Percentiles rank a stretch among this genome's conserved stretches.
phyloP scores from a whole-genome alignment of 2,113 vertebrate species.

The Pterocles orientalis region DNA sequence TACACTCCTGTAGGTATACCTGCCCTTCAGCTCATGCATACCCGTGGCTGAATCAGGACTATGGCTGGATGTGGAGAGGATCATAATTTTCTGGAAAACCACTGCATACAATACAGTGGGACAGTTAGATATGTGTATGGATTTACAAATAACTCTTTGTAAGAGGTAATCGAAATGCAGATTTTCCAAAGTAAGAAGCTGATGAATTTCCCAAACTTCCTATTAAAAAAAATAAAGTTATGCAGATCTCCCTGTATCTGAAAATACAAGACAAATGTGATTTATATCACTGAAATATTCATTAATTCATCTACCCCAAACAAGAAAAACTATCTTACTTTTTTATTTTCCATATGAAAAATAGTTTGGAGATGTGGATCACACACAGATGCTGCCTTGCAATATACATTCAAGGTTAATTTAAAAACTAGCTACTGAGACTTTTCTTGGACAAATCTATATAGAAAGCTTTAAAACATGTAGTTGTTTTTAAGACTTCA shows the following conservation, averaged over 20 bases:
- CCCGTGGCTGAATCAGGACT: neutral
- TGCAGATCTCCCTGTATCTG: neutral
- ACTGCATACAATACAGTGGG: neutral
- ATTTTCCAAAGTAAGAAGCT: neutral
- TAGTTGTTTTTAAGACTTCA: neutral
- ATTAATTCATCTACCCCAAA: neutral
- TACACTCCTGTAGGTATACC: neutral
- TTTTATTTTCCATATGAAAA: neutral
- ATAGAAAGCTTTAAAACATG: neutral
- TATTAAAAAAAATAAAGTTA: neutral
- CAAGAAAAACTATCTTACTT: neutral
- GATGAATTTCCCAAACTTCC: neutral
- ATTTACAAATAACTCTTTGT: neutral
- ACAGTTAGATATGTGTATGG: neutral
- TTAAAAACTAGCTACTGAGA: neutral
- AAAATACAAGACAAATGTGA: neutral
- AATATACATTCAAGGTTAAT: neutral
- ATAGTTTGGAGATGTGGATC: neutral
- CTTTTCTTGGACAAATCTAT: neutral
- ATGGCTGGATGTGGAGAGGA: neutral
- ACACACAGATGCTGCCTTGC: neutral
- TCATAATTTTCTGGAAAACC: neutral
- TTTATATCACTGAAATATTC: neutral
- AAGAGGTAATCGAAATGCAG: neutral
- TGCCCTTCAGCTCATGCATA: neutral